Evolutionary conservation across 1,140 invertebrate species (phyloP).

Genomic region (Papilio glaucus): DNA sequence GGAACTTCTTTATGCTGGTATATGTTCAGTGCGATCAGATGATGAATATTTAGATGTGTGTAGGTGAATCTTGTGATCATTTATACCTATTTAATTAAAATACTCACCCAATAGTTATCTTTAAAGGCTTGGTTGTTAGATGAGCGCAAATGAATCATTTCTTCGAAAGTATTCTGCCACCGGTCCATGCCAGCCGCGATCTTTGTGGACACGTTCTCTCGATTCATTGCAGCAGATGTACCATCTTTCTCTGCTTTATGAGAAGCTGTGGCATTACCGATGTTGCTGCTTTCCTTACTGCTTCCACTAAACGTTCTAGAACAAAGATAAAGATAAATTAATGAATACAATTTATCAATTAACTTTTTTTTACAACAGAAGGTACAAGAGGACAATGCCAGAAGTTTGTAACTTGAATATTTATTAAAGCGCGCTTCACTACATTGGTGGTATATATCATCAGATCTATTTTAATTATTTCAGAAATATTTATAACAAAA

Average conservation of each 20-base stretch:
- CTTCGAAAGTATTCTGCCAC: constrained; percentile 78
- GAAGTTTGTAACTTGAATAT: too few relatives aligned
- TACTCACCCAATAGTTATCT: constrained; percentile 77
- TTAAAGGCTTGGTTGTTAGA: constrained; percentile 74
- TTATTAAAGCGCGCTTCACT: too few relatives aligned
- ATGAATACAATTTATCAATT: background rate
- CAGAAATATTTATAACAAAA: too few relatives aligned
- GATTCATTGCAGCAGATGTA: constrained; percentile 61
- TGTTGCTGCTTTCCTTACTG: constrained; percentile 47
- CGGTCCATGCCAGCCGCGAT: constrained; percentile 77
- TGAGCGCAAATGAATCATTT: constrained; percentile 75
- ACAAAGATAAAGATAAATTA: constrained; percentile 40
- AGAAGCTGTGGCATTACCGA: constrained; percentile 52
- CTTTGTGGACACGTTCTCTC: constrained; percentile 72
- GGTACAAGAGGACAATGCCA: too few relatives aligned
- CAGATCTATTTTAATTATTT: too few relatives aligned
- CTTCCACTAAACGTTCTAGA: constrained; percentile 63
- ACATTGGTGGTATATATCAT: too few relatives aligned
- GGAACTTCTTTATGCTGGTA: background rate
- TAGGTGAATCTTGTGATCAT: too few relatives aligned
- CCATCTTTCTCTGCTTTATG: constrained; percentile 45
- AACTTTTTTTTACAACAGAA: too few relatives aligned
- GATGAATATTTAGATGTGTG: too few relatives aligned
- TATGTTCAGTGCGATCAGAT: background rate
- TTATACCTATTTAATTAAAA: too few relatives aligned